Conservation (phyloP, 2,113 vertebrate species). For the Caranx melampygus region DNA sequence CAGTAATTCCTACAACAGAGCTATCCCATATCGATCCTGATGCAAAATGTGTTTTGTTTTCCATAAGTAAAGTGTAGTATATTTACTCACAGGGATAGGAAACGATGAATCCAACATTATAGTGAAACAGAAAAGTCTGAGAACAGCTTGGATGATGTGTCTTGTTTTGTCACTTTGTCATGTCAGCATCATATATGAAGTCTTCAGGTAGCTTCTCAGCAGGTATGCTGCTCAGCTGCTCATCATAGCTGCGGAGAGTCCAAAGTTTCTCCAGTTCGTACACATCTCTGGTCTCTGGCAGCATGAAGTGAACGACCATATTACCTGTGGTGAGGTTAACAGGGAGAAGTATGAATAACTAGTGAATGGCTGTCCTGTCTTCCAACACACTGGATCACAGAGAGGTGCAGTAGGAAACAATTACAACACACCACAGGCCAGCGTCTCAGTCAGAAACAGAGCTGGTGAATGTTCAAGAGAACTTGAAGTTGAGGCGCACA, state of each 20-base stretch:
- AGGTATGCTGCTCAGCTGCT: constrained; percentile 88
- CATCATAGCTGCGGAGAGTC: constrained; percentile 90
- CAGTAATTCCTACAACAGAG: not conserved
- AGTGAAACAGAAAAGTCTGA: not conserved
- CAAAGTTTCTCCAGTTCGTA: constrained; percentile 96
- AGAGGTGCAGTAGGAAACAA: no score
- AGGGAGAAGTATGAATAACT: not conserved
- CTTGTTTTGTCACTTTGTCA: constrained; percentile 62
- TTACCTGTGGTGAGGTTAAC: constrained; percentile 78
- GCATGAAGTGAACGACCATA: constrained; percentile 93
- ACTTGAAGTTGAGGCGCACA: no score
- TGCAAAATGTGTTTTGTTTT: not conserved
- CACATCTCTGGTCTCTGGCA: constrained; percentile 88
- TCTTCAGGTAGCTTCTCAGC: constrained; percentile 87
- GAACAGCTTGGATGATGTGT: not conserved
- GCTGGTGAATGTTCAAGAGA: no score
- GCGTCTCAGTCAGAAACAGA: no score
- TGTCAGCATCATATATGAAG: constrained; percentile 85
- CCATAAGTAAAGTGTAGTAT: not conserved
- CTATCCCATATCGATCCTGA: not conserved
- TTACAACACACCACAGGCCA: no score
- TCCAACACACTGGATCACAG: no score
- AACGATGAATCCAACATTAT: not conserved
- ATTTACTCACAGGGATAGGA: not conserved
- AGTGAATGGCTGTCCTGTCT: no score